Conservation (phyloP, 2,113 vertebrate genomes). For the Podilymbus podiceps region DNA sequence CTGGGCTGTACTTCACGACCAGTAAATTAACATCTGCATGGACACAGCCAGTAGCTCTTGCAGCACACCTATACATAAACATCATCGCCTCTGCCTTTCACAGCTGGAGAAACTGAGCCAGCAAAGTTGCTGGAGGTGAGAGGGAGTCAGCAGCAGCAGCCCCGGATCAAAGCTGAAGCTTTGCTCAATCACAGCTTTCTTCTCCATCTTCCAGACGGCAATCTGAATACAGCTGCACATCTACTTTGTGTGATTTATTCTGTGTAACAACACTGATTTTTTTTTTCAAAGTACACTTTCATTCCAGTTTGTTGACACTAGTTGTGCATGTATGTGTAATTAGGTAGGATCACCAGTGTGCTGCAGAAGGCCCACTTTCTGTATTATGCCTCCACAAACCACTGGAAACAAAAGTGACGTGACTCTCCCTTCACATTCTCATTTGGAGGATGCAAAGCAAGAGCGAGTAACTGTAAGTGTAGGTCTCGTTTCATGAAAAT, state of each 20-base stretch:
- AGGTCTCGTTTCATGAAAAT: slow-evolving; percentile 48
- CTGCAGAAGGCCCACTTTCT: neutral
- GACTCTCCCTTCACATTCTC: neutral
- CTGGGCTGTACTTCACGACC: neutral
- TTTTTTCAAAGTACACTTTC: slow-evolving; percentile 1
- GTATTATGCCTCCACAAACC: slow-evolving; percentile 20
- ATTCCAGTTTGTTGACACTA: neutral
- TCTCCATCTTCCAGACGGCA: neutral
- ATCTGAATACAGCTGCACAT: neutral
- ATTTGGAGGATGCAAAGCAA: slow-evolving; percentile 24
- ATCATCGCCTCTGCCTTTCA: neutral
- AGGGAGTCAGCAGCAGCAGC: neutral
- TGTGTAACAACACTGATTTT: neutral
- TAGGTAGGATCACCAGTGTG: neutral
- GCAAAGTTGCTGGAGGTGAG: neutral
- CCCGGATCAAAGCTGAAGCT: neutral
- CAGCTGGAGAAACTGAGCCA: neutral
- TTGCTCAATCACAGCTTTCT: neutral
- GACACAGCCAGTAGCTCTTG: neutral
- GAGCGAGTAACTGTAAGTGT: neutral
- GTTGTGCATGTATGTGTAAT: neutral
- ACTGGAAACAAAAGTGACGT: neutral
- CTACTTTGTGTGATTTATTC: neutral
- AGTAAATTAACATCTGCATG: neutral
- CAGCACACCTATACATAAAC: neutral